Percentiles rank a stretch among this genome's conserved stretches.
These are phyloP conservation scores for Hemichromis elongatus DNA, from an alignment of 2,113 vertebrate genomes.

Conservation along the genomic window DNA sequence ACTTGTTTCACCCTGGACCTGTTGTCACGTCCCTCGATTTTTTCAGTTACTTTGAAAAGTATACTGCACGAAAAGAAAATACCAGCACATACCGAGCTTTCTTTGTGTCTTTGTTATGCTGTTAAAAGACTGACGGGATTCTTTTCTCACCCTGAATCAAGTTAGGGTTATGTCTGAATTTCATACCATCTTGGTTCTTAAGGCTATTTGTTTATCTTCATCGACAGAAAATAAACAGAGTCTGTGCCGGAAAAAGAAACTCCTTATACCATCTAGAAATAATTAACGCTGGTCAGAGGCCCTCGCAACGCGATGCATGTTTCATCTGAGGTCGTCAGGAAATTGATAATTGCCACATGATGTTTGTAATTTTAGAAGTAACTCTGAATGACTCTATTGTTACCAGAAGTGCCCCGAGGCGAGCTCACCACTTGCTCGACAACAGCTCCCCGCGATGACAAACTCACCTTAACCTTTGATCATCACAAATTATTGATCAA, in stretches of 20 bases:
- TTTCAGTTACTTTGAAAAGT: background rate
- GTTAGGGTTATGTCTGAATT: background rate
- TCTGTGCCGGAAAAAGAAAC: background rate
- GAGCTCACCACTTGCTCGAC: constrained; percentile 1
- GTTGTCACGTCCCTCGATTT: background rate
- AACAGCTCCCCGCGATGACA: background rate
- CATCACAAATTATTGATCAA: constrained; percentile 12
- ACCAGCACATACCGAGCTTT: background rate
- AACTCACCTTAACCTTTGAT: constrained; percentile 19
- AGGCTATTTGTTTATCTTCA: background rate
- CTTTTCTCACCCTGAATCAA: background rate
- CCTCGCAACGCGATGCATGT: background rate
- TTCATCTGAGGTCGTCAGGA: constrained; percentile 22
- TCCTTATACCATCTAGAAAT: background rate
- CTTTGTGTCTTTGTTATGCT: background rate
- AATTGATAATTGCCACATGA: constrained; percentile 48
- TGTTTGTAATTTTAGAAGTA: constrained; percentile 39
- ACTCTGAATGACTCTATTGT: constrained; percentile 36
- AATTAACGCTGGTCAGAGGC: background rate
- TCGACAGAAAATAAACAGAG: background rate
- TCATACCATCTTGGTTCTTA: background rate
- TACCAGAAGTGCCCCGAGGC: constrained; percentile 12
- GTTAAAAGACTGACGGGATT: background rate
- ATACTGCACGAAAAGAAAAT: background rate
- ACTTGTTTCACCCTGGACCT: background rate